Evolutionary conservation across 2,888 invertebrate species (phyloP), one percentile per base, ranked within the genome.

Genomic region (Synergus laeviventris): DNA sequence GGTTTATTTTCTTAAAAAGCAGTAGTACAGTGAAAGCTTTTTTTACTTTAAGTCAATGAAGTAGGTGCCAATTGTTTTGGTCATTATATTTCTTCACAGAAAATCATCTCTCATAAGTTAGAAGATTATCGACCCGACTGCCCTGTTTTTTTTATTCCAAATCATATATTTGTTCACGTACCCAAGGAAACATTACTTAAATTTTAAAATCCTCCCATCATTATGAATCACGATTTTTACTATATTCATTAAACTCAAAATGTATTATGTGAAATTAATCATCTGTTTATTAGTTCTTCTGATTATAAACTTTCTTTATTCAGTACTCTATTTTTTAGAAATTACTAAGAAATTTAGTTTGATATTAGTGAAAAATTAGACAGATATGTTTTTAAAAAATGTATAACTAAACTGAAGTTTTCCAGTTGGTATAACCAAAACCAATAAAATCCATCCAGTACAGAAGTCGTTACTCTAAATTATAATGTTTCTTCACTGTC

Each of bases 101-200:
- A 56, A 24, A 56, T 56, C 56, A 56, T 56, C 56, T 56, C 21
- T 9, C 56, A 56, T 56, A 56, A 56, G 56, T 56, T 14, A 9
- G 24, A 5, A 18, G 56, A 56, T 56, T 56, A 56, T 56, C 12
- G 21, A 56, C 21, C 14, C 21, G 18, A 12, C 14, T 56, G 56
- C 56, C 56, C 21, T 21, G 12, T 24, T 56, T 14, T 21, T 24
- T 14, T 12, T 14, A 56, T 56, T 56, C n/a, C 9, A 9, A n/a
- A 49, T 18, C 49, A n/a, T 49, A 49, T n/a, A 49, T 49, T 49
- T 8, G n/a, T n/a, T n/a, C 49, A n/a, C 2, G 9, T 9, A 49
- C 49, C 9, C n/a, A 8, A 16, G 49, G n/a, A 49, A 1, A 49
- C 16, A 9, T 49, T 49, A 5, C 2, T 49, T 49, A n/a, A 49